phyloP scores from a whole-genome alignment of 2,888 invertebrate species.

The Cephus runcator region DNA sequence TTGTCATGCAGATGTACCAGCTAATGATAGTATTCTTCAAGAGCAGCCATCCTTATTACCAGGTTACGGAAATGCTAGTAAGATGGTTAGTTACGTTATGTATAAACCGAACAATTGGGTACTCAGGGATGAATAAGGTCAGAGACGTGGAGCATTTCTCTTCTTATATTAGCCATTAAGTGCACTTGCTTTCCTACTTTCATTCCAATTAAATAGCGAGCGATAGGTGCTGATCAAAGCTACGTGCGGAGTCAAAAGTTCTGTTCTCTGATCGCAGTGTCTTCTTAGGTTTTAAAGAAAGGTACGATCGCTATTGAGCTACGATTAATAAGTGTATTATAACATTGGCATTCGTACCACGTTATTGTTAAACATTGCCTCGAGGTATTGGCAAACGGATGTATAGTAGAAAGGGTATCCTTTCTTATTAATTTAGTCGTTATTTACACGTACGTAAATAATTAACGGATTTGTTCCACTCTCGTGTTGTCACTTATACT shows the following conservation, averaged over 20 bases:
- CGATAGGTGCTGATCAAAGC: not conserved
- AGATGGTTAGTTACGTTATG: not conserved
- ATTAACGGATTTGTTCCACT: conserved; percentile 6
- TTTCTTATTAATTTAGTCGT: not conserved
- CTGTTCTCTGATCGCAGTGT: not conserved
- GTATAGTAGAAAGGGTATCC: not conserved
- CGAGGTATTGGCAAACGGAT: not conserved
- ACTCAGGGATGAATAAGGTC: conserved; percentile 17
- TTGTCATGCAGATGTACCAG: not conserved
- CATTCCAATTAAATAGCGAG: not conserved
- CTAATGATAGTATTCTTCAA: not conserved
- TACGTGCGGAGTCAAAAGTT: not conserved
- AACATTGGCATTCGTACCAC: not conserved
- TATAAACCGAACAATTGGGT: not conserved
- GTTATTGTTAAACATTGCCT: not conserved
- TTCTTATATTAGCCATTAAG: conserved; percentile 6
- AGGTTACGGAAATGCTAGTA: not conserved
- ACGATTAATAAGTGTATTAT: not conserved
- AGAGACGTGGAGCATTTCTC: conserved; percentile 10
- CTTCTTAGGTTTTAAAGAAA: not conserved
- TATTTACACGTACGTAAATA: not conserved
- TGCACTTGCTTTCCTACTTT: conserved; percentile 1
- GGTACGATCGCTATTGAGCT: not conserved
- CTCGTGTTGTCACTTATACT: not conserved
- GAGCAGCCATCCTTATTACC: not conserved